Conservation (phyloP, 2,888 invertebrate species). For the Sepioteuthis lessoniana region DNA sequence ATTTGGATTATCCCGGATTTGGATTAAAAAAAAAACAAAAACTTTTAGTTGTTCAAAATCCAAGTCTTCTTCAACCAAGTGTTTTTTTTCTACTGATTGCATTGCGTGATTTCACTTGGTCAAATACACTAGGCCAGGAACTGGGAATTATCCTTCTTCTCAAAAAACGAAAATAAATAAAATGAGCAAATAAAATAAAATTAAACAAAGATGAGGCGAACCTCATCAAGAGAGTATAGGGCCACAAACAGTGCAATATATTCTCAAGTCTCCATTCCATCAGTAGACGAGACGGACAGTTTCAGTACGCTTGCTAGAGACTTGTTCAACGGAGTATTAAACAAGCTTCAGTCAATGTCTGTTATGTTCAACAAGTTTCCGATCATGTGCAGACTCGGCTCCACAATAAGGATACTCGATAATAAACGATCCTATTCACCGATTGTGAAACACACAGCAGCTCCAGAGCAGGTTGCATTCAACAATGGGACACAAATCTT, state of each 20-base stretch:
- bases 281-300: background rate
- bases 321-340: background rate
- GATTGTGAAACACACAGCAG: constrained; percentile 17
- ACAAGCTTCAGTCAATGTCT: background rate
- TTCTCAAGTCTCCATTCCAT: background rate
- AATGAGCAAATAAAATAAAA: background rate
- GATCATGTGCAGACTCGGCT: background rate
- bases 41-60: background rate
- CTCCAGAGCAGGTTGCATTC: background rate
- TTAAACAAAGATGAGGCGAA: background rate
- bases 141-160: background rate
- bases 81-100: background rate
- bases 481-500: constrained; percentile 2
- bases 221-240: background rate
- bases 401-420: background rate
- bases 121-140: background rate
- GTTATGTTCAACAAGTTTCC: constrained; percentile 11
- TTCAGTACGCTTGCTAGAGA: background rate
- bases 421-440: background rate
- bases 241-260: background rate
- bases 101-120: background rate
- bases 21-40: background rate
- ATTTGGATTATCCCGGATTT: background rate
- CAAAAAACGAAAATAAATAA: background rate
- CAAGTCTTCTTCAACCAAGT: background rate